These are phyloP conservation scores for Neria commutata DNA, from an alignment of 2,888 invertebrate species.

Conservation along the genomic window DNA sequence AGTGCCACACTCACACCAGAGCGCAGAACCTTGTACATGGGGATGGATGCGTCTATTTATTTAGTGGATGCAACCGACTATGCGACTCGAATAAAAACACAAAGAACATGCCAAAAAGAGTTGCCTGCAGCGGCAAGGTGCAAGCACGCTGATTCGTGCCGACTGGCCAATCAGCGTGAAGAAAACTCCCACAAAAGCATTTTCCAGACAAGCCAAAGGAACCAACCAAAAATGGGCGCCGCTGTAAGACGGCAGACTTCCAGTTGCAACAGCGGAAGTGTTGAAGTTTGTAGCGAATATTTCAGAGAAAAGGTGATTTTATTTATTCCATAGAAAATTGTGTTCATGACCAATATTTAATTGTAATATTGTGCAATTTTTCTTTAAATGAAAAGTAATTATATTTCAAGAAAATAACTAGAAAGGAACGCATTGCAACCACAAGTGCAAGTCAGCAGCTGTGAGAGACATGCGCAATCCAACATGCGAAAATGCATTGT, in stretches of 20 bases:
- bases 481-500: constrained; percentile 25
- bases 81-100: not conserved
- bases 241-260: constrained; percentile 34
- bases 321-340: not conserved
- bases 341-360: not conserved
- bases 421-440: constrained; percentile 21
- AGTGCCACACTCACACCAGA: not conserved
- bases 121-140: constrained; percentile 26
- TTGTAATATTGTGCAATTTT: not conserved
- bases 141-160: constrained; percentile 47
- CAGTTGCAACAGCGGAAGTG: constrained; percentile 38
- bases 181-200: constrained; percentile 45
- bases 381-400: too few species aligned
- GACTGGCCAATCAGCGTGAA: constrained; percentile 50
- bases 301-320: not conserved
- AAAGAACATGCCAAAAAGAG: constrained; percentile 19
- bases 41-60: constrained; percentile 11
- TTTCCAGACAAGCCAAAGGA: constrained; percentile 50
- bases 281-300: too few species aligned
- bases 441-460: constrained; percentile 30
- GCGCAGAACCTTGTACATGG: not conserved
- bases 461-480: constrained; percentile 35
- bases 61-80: constrained; percentile 23
- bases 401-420: constrained; percentile 7
- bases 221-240: constrained; percentile 45